A percentile compares a stretch with the other conserved stretches of the same genome.
Evolutionary conservation across 2,797 vertebrate genomes (phyloP).

Genomic region (Ceryle rudis): DNA sequence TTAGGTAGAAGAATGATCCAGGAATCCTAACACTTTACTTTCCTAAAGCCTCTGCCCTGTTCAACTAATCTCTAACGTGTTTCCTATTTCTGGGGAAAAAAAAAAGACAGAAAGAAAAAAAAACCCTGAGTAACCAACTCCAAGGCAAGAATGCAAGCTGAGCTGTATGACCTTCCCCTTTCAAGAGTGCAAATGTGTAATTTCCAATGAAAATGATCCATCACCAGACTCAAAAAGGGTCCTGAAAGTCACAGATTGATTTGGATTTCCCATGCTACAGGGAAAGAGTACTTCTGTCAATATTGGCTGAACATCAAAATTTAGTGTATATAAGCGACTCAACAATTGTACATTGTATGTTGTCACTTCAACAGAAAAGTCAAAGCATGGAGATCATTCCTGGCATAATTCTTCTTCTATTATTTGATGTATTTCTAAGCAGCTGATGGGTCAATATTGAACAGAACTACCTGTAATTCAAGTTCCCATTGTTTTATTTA

Average conservation of each 20-base stretch:
- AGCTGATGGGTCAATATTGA: slow-evolving; percentile 65
- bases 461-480: slow-evolving; percentile 66
- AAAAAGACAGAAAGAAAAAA: not conserved
- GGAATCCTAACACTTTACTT: not conserved
- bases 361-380: slow-evolving; percentile 28
- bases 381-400: slow-evolving; percentile 40
- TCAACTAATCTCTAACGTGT: not conserved
- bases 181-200: not conserved
- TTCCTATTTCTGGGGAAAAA: not conserved
- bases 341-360: slow-evolving; percentile 47
- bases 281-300: slow-evolving; percentile 42
- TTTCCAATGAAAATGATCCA: slow-evolving; percentile 23
- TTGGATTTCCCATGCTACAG: slow-evolving; percentile 49
- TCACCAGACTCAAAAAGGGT: not conserved
- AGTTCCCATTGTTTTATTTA: slow-evolving; percentile 57
- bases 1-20: not conserved
- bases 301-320: slow-evolving; percentile 43
- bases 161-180: not conserved
- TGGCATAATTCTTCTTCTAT: slow-evolving; percentile 23
- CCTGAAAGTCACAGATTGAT: slow-evolving; percentile 18
- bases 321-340: slow-evolving; percentile 23
- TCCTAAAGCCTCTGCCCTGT: not conserved
- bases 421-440: slow-evolving; percentile 51
- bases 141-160: slow-evolving; percentile 16
- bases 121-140: not conserved